Conservation (phyloP, 2,113 vertebrate genomes). For the Pterophyllum scalare region DNA sequence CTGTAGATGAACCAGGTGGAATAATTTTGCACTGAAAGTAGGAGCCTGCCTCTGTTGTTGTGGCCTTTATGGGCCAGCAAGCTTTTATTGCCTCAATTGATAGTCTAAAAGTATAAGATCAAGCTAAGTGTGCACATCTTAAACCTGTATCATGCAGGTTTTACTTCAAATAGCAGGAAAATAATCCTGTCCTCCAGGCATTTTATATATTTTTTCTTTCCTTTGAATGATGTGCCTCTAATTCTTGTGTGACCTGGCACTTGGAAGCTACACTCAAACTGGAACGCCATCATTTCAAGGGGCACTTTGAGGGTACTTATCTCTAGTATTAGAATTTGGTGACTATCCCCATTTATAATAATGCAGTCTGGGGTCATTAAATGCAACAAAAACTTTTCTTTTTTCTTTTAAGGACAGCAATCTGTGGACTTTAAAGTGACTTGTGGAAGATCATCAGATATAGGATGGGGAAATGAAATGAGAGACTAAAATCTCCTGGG, state of each 20-base stretch:
- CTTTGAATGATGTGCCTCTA: background rate
- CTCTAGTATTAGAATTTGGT: background rate
- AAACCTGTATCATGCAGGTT: background rate
- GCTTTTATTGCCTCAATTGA: background rate
- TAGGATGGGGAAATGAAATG: background rate
- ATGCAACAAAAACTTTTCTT: too few relatives aligned
- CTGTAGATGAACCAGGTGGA: background rate
- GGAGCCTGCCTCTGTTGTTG: background rate
- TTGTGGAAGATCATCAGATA: background rate
- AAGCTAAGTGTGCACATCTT: background rate
- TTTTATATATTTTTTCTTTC: background rate
- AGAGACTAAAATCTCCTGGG: background rate
- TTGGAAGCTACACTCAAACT: background rate
- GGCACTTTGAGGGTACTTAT: background rate
- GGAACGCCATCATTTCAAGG: background rate
- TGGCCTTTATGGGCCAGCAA: background rate
- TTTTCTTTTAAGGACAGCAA: background rate
- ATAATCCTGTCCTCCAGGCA: background rate
- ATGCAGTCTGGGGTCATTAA: background rate
- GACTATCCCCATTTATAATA: background rate
- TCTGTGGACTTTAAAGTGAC: background rate
- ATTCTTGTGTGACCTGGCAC: background rate
- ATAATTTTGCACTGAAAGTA: background rate
- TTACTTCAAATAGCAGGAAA: background rate
- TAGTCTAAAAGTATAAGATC: background rate